phyloP scores from a whole-genome alignment of 2,797 vertebrate genomes.

The Gorsachius magnificus region DNA sequence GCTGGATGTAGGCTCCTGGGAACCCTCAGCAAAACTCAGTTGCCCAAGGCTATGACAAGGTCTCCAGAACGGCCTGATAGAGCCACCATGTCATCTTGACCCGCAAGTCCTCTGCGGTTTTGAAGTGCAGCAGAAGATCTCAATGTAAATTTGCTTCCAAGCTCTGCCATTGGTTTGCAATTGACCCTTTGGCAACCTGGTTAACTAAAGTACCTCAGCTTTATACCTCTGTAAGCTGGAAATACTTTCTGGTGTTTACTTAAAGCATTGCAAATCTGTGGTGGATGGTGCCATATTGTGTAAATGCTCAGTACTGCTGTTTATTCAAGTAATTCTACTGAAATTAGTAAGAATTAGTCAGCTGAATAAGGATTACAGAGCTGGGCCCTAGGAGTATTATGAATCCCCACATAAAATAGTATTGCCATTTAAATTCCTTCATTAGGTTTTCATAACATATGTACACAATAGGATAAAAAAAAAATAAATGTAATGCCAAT shows the following conservation, averaged over 20 bases:
- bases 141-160: slow-evolving; percentile 14
- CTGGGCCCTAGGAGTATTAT: slow-evolving; percentile 5
- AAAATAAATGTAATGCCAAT: background rate
- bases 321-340: slow-evolving; percentile 57
- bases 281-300: background rate
- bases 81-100: background rate
- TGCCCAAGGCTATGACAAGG: background rate
- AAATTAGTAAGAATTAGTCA: slow-evolving; percentile 63
- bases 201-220: background rate
- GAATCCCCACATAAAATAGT: background rate
- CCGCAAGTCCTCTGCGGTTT: background rate
- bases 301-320: slow-evolving; percentile 11
- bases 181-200: slow-evolving; percentile 3
- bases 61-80: background rate
- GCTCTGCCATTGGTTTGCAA: background rate
- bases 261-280: slow-evolving; percentile 2
- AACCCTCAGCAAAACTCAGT: background rate
- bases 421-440: slow-evolving; percentile 21
- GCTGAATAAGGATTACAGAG: slow-evolving; percentile 29
- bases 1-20: background rate
- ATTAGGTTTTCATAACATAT: slow-evolving; percentile 17
- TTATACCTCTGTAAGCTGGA: background rate
- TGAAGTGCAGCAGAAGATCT: background rate
- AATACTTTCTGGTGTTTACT: slow-evolving; percentile 36
- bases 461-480: slow-evolving; percentile 23